Evolutionary conservation across 37 sponge, comb jelly and placozoan species (phyloP).

Genomic region (Amphimedon queenslandica): DNA sequence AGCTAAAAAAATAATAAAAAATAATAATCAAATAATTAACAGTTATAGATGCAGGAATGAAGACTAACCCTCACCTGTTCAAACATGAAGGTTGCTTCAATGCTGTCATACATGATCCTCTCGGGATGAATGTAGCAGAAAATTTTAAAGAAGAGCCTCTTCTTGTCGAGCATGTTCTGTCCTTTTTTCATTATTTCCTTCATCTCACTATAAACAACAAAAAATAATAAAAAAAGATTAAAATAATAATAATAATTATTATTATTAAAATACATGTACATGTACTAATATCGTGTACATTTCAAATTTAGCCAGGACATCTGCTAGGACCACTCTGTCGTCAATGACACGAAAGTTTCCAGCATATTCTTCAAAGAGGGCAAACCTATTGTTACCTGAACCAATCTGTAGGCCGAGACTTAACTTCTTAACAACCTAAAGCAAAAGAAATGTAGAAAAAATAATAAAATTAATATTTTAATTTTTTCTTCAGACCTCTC

Average conservation of each 20-base stretch:
- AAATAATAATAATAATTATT: not conserved
- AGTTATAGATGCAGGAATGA: not conserved
- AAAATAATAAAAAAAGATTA: not conserved
- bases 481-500: constrained; percentile 39
- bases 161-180: constrained; percentile 15
- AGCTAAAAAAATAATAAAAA: not conserved
- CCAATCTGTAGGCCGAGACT: constrained; percentile 61
- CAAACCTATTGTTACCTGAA: constrained; percentile 73
- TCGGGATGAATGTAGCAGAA: constrained; percentile 73
- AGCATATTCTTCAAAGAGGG: constrained; percentile 85
- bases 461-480: not conserved
- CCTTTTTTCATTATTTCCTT: constrained; percentile 29
- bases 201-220: constrained; percentile 13
- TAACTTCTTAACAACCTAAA: constrained; percentile 75
- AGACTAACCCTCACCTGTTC: constrained; percentile 60
- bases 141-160: constrained; percentile 84
- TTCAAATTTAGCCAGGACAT: constrained; percentile 93
- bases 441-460: not conserved
- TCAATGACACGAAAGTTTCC: constrained; percentile 68
- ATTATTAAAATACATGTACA: not conserved
- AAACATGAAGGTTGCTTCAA: constrained; percentile 81
- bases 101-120: constrained; percentile 62
- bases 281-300: constrained; percentile 14
- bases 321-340: constrained; percentile 75
- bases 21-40: not conserved